Base-by-base conservation (phyloP, 2,113 vertebrate species). In the Heterocephalus glaber region DNA sequence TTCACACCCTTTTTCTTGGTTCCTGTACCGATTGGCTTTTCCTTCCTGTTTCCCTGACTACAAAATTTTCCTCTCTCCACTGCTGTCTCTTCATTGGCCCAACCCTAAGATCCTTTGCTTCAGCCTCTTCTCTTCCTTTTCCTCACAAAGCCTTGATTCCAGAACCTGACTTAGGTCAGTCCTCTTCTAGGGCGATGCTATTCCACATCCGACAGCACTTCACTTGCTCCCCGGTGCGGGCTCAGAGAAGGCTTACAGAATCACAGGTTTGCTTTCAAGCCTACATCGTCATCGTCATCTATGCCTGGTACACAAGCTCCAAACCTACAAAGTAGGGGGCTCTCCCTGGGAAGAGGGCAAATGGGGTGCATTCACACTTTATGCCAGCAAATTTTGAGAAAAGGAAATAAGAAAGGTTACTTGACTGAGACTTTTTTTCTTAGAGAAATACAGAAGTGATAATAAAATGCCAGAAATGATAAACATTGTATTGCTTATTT, bases 1-100 rank as follows among this genome's bases (percentile, higher is more conserved):
- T 1, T 0, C 11, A 6, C 1, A 3, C 1, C 11, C 4, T 22
- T 35, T 33, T 19, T 10, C 47, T 66, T 35, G 65, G 13, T 26
- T 33, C 26, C n/a, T 17, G 4, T 12, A 68, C 13, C 60, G 9
- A 17, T 41, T 72, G 20, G 7, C 22, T 79, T 54, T 54, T 63
- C 30, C 44, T n/a, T 77, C 47, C 16, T 22, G 1, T 61, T 70
- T 79, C 17, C 17, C 10, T 7, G 3, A 70, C 0, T 38, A 14
- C 16, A 22, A 44, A 7, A 5, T 47, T 68, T 85, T 47, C 20
- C 52, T 61, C 33, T 58, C 44, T 38, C 44, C 9, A 9, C 20
- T 12, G 35, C 4, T 7, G 0, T 22, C 22, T 58, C 7, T 30
- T 63, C 61, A 49, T 22, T 33, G n/a, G 41, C 8, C 5, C 14